Conservation (phyloP, 2,888 invertebrate species). For the Pseudoips prasinana region DNA sequence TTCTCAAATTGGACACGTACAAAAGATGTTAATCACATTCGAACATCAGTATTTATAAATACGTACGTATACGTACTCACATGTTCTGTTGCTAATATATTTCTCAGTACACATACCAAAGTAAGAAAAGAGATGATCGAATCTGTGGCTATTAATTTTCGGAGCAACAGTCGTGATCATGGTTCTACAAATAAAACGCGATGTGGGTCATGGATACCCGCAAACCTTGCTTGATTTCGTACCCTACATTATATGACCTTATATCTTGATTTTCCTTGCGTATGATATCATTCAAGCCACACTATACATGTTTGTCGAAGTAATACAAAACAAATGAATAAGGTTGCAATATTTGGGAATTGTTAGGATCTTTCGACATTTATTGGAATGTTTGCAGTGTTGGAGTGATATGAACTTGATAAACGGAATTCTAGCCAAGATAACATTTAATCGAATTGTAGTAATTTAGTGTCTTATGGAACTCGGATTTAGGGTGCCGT, state of each 20-base stretch:
- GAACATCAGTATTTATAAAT: slow-evolving; percentile 4
- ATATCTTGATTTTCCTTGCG: slow-evolving; percentile 36
- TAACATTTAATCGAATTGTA: too few relatives aligned
- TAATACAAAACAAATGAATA: too few relatives aligned
- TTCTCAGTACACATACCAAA: slow-evolving; percentile 10
- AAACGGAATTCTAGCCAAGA: too few relatives aligned
- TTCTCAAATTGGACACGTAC: slow-evolving; percentile 15
- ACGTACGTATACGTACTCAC: too few relatives aligned
- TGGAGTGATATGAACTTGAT: too few relatives aligned
- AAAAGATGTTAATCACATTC: slow-evolving; percentile 11
- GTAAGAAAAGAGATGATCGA: slow-evolving; percentile 18
- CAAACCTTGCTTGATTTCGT: slow-evolving; percentile 54
- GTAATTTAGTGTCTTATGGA: too few relatives aligned
- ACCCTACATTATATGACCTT: slow-evolving; percentile 32
- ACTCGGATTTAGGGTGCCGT: too few relatives aligned
- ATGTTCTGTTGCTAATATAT: background rate
- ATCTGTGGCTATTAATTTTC: slow-evolving; percentile 26
- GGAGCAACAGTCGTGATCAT: slow-evolving; percentile 28
- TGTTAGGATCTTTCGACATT: too few relatives aligned
- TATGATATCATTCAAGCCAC: slow-evolving; percentile 13
- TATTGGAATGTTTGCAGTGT: too few relatives aligned
- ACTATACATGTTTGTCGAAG: background rate
- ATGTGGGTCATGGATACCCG: slow-evolving; percentile 70
- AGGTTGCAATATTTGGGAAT: too few relatives aligned
- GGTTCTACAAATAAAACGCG: slow-evolving; percentile 61